These are phyloP conservation scores for Metaphire vulgaris DNA, from an alignment of 1,140 invertebrate species.

Conservation along the genomic window DNA sequence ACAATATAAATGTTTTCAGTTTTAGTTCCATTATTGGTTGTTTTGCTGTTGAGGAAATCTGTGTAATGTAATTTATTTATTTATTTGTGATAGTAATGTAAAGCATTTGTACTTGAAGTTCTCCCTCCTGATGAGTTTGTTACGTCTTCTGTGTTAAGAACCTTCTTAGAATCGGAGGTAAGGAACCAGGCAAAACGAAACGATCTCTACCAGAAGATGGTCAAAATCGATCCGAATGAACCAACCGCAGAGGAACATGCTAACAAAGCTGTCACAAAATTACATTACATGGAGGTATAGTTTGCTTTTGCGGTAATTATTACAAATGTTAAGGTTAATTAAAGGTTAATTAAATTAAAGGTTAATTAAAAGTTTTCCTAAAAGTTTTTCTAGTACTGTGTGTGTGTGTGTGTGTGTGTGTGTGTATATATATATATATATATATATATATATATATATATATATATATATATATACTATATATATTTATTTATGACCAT, in stretches of 20 bases:
- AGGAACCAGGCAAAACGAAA: constrained; percentile 59
- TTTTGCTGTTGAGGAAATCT: too few relatives aligned
- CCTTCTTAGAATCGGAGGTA: constrained; percentile 89
- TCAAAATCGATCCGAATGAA: constrained; percentile 80
- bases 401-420: neutral
- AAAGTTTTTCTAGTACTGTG: neutral
- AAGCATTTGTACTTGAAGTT: too few relatives aligned
- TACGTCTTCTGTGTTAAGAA: too few relatives aligned
- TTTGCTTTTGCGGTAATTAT: neutral
- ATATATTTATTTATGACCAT: too few relatives aligned
- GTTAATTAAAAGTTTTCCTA: neutral
- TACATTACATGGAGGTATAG: constrained; percentile 90
- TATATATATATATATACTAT: too few relatives aligned
- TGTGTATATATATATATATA: too few relatives aligned
- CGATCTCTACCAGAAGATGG: constrained; percentile 98
- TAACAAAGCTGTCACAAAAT: constrained; percentile 86
- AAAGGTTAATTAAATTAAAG: neutral
- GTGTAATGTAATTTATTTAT: too few relatives aligned
- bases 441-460: too few relatives aligned
- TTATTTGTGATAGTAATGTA: too few relatives aligned
- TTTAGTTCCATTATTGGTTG: too few relatives aligned
- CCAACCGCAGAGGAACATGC: constrained; percentile 83
- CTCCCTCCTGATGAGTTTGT: too few relatives aligned
- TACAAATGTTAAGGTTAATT: neutral
- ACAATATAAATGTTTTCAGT: too few relatives aligned